Evolutionary conservation across 2,888 invertebrate species (phyloP).

Genomic region (Drosophila infuscata): DNA sequence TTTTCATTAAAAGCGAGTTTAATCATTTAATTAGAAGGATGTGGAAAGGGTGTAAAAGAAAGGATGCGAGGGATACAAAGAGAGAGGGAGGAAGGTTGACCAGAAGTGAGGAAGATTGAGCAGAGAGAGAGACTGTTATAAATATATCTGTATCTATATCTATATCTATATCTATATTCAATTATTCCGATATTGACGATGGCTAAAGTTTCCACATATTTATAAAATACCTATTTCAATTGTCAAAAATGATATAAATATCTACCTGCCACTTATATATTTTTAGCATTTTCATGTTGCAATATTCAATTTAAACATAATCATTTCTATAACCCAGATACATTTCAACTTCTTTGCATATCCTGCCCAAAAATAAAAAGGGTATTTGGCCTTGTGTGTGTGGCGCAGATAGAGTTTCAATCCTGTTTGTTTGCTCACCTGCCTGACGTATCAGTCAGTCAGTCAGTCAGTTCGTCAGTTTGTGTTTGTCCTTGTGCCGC

Average conservation of each 20-base stretch:
- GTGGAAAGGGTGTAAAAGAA: conserved; percentile 22
- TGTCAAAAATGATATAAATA: not conserved
- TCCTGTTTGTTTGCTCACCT: conserved; percentile 57
- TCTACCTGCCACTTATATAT: not conserved
- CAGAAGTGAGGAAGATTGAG: not conserved
- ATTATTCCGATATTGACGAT: not conserved
- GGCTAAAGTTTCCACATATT: not conserved
- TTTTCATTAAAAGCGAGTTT: conserved; percentile 72
- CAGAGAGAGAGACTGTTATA: not conserved
- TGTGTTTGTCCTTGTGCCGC: conserved; percentile 51
- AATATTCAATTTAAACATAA: not conserved
- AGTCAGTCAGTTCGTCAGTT: conserved; percentile 44
- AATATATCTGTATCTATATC: not conserved
- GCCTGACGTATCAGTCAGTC: conserved; percentile 37
- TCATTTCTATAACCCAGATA: conserved; percentile 1
- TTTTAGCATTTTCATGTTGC: not conserved
- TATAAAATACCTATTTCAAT: not conserved
- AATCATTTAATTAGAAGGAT: conserved; percentile 72
- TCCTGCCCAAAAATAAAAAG: not conserved
- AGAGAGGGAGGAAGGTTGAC: not conserved
- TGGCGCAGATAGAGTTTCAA: conserved; percentile 53
- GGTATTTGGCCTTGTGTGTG: conserved; percentile 16
- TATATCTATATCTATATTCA: not conserved
- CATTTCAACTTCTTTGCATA: not conserved
- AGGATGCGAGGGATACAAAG: not conserved